Evolutionary conservation across 2,797 vertebrate species (phyloP).

Genomic region (Holocentrus rufus): DNA sequence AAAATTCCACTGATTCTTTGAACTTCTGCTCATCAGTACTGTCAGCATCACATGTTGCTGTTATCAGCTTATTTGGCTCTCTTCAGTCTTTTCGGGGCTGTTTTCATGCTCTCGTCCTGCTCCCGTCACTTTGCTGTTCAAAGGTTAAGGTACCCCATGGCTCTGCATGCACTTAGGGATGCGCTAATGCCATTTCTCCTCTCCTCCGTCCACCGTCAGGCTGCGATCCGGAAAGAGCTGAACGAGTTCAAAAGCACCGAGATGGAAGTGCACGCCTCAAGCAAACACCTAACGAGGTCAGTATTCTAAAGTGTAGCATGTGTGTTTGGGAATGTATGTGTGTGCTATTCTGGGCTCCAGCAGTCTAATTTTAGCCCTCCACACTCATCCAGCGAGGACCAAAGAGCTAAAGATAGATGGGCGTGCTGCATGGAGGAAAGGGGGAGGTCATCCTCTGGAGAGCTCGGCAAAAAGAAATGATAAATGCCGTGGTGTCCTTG

Average conservation of each 20-base stretch:
- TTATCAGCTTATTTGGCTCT: constrained; percentile 43
- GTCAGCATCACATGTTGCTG: constrained; percentile 6
- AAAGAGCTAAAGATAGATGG: constrained; percentile 75
- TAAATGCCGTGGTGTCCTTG: constrained; percentile 52
- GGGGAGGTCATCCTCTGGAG: constrained; percentile 48
- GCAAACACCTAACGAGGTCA: constrained; percentile 98
- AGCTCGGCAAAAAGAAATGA: constrained; percentile 40
- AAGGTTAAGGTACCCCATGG: constrained; percentile 9
- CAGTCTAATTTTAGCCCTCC: constrained; percentile 73
- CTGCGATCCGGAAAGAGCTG: constrained; percentile 97
- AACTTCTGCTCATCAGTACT: constrained; percentile 11
- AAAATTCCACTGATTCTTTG: constrained; percentile 16
- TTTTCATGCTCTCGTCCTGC: constrained; percentile 16
- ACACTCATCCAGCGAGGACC: constrained; percentile 30
- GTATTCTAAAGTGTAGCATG: constrained; percentile 59
- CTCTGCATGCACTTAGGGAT: constrained; percentile 43
- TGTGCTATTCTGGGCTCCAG: constrained; percentile 66
- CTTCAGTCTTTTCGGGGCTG: constrained; percentile 5
- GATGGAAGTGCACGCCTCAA: constrained; percentile 99
- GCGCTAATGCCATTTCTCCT: constrained; percentile 44
- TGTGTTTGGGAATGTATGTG: constrained; percentile 19
- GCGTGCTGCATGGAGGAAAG: constrained; percentile 28
- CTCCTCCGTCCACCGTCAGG: constrained; percentile 77
- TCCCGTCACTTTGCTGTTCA: constrained; percentile 32
- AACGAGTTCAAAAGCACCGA: constrained; percentile 99